A percentile compares a stretch with the other conserved stretches of the same genome.
These are phyloP conservation scores for Podarcis muralis DNA, from an alignment of 2,113 vertebrate genomes.

Conservation along the genomic window DNA sequence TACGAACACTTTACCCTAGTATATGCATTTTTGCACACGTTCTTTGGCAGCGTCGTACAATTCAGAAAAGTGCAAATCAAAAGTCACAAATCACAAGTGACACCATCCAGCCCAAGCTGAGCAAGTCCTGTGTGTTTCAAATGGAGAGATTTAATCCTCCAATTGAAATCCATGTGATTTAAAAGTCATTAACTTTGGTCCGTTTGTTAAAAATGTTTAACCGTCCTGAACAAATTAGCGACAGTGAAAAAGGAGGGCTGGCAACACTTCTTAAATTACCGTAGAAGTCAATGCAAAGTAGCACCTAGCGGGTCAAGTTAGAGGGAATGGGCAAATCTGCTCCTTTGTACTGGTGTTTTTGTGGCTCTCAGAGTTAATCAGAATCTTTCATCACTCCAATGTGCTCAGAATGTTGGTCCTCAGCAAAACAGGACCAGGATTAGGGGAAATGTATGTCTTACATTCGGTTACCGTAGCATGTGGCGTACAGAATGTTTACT, in stretches of 20 bases:
- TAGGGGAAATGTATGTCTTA: not conserved
- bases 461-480: not conserved
- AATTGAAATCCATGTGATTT: not conserved
- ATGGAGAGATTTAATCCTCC: not conserved
- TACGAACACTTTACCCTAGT: too few species aligned
- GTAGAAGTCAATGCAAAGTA: not conserved
- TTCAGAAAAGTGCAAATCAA: too few species aligned
- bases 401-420: not conserved
- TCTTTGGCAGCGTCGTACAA: too few species aligned
- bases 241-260: conserved; percentile 17
- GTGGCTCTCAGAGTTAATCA: conserved; percentile 10
- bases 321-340: not conserved
- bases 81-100: not conserved
- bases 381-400: conserved; percentile 17
- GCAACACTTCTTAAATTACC: conserved; percentile 38
- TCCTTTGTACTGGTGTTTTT: conserved; percentile 12
- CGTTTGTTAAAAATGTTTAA: not conserved
- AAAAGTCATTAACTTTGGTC: not conserved
- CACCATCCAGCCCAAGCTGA: not conserved
- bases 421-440: not conserved
- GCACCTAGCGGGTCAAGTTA: not conserved
- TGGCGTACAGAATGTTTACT: not conserved
- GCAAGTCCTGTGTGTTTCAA: too few species aligned
- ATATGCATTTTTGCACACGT: too few species aligned
- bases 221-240: not conserved